phyloP scores from a whole-genome alignment of 2,888 invertebrate genomes.

The Chaetoderma sp. region DNA sequence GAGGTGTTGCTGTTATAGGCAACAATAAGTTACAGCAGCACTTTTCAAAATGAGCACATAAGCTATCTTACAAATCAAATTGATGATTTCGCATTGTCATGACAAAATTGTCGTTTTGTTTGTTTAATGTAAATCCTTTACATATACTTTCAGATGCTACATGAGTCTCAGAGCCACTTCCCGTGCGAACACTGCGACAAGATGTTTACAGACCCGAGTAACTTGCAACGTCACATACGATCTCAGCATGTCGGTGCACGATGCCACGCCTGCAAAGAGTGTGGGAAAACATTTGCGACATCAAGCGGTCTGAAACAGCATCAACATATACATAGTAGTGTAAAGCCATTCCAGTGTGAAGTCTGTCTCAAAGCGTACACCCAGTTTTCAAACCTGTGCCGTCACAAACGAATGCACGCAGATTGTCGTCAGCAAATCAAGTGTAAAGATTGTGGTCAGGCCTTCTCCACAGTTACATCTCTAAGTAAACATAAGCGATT shows the following conservation, averaged over 20 bases:
- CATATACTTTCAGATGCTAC: slow-evolving; percentile 53
- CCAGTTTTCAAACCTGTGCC: slow-evolving; percentile 98
- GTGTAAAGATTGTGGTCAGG: slow-evolving; percentile 93
- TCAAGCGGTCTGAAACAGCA: slow-evolving; percentile 98
- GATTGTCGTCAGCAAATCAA: slow-evolving; percentile 92
- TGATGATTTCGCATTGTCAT: too few relatives aligned
- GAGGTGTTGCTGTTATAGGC: too few relatives aligned
- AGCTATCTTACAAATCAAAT: too few relatives aligned
- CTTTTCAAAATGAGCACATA: too few relatives aligned
- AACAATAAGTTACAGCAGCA: too few relatives aligned
- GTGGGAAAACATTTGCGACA: slow-evolving; percentile 98
- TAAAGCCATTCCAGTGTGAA: slow-evolving; percentile 95
- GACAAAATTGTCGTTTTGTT: too few relatives aligned
- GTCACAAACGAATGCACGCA: slow-evolving; percentile 99
- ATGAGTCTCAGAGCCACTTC: slow-evolving; percentile 77
- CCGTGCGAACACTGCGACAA: slow-evolving; percentile 84
- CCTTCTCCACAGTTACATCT: slow-evolving; percentile 91
- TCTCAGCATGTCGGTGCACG: slow-evolving; percentile 95
- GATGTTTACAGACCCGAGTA: slow-evolving; percentile 92
- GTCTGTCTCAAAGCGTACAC: slow-evolving; percentile 95
- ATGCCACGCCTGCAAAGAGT: slow-evolving; percentile 95
- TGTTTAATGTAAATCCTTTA: too few relatives aligned
- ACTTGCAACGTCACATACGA: slow-evolving; percentile 95
- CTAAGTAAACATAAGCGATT: slow-evolving; percentile 95
- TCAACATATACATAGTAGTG: slow-evolving; percentile 97